phyloP scores from a whole-genome alignment of 2,888 invertebrate species.

The Eledone cirrhosa region DNA sequence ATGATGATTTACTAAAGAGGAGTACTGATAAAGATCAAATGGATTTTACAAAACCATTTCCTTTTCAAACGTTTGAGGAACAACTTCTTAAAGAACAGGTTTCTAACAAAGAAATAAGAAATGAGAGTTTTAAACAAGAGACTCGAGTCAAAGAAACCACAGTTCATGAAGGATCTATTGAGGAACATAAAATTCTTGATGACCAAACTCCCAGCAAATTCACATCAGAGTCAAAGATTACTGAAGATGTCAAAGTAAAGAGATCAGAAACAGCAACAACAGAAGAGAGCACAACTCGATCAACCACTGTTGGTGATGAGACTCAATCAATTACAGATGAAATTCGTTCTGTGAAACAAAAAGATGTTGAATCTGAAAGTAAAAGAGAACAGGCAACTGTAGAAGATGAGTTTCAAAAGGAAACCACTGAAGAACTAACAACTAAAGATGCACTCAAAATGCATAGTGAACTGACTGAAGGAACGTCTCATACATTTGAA shows the following conservation, averaged over 20 bases:
- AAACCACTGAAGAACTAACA: slow-evolving; percentile 28
- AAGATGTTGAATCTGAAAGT: slow-evolving; percentile 18
- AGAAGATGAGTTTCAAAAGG: slow-evolving; percentile 17
- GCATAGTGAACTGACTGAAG: slow-evolving; percentile 1
- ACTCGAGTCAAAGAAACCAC: not conserved
- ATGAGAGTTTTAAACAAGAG: not conserved
- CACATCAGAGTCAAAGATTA: not conserved
- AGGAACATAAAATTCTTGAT: not conserved
- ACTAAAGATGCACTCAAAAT: slow-evolving; percentile 30
- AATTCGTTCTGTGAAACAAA: slow-evolving; percentile 7
- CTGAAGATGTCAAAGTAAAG: slow-evolving; percentile 13
- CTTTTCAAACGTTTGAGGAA: not conserved
- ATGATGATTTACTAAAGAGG: no score
- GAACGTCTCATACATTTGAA: not conserved
- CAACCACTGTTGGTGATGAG: not conserved
- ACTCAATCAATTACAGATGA: not conserved
- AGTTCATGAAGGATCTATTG: not conserved
- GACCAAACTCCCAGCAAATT: not conserved
- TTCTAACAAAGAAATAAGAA: not conserved
- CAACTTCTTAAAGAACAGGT: not conserved
- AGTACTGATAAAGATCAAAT: not conserved
- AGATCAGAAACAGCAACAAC: slow-evolving; percentile 9
- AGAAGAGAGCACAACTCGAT: not conserved
- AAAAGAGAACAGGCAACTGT: slow-evolving; percentile 4
- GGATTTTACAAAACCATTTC: not conserved